Evolutionary conservation across 2,113 vertebrate species (phyloP).

Genomic region (Pteronura brasiliensis): DNA sequence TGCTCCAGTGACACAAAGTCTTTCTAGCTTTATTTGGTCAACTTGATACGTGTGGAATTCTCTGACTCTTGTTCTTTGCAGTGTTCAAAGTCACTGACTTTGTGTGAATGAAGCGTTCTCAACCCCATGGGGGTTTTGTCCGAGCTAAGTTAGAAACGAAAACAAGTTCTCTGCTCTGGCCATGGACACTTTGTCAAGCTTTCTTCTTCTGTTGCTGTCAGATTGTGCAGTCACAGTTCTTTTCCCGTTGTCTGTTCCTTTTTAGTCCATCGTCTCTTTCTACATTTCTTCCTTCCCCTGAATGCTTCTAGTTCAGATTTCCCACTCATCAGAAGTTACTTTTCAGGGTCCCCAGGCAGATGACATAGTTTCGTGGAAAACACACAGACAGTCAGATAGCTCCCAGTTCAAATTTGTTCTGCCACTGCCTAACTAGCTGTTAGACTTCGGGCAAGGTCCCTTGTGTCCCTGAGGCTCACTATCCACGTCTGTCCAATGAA

Average conservation of each 20-base stretch:
- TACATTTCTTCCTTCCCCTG: background rate
- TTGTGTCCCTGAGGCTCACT: background rate
- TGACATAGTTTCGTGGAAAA: background rate
- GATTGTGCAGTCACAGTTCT: background rate
- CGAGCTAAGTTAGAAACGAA: background rate
- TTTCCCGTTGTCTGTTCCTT: background rate
- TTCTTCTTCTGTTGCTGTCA: background rate
- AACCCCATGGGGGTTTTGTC: background rate
- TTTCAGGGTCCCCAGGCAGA: background rate
- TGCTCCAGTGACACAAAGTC: background rate
- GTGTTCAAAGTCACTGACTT: background rate
- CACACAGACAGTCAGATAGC: background rate
- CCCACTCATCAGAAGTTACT: background rate
- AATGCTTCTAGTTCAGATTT: background rate
- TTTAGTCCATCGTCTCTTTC: background rate
- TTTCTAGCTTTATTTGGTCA: background rate
- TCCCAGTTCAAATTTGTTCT: background rate
- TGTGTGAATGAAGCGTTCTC: background rate
- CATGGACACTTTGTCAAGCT: background rate
- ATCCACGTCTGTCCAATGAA: background rate
- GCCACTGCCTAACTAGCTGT: background rate
- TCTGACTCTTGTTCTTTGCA: background rate
- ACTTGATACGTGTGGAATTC: background rate
- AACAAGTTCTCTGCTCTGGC: background rate
- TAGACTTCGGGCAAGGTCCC: background rate